Base-by-base conservation (phyloP, 2,888 invertebrate species). In the Operophtera brumata region DNA sequence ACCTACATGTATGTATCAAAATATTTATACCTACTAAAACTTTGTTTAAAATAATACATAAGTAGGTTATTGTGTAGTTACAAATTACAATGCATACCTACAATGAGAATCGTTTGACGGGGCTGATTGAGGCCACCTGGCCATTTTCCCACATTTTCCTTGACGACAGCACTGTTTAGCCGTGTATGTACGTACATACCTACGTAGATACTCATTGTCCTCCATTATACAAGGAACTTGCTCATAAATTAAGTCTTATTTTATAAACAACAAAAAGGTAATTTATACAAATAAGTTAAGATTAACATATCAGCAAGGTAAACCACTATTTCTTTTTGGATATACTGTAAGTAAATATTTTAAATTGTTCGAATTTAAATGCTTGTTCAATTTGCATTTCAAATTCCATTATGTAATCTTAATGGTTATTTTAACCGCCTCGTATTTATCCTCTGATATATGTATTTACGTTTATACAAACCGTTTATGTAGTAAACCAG, bases 121-220 rank as follows among this genome's bases (percentile, higher is more conserved):
- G 8, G 34, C 5, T 34, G 2, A 53, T 56, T 53, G 47, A 43
- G 46, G 47, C 47, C 74, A 77, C 61, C 71, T 77, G 77, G 64
- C 61, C 53, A 48, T 34, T 57, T 71, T 80, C 74, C 67, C 75
- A 80, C 67, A 69, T 67, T 70, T 65, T 58, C 59, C 61, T 49
- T 53, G 54, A 60, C 63, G 63, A 65, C 56, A 45, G 63, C 20
- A 20, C 57, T 61, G 57, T 62, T 65, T 65, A 54, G 30, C 30
- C 10, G 30, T 50, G n/a, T n/a, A n/a, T n/a, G n/a, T n/a, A n/a
- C n/a, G n/a, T n/a, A n/a, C n/a, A n/a, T n/a, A n/a, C n/a, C n/a
- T n/a, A n/a, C n/a, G n/a, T n/a, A n/a, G n/a, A 54, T 61, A 57
- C 60, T 60, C 47, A 57, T 60, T 54, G 44, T 54, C 50, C 34